Base-by-base conservation (phyloP, 1,140 invertebrate species). In the Plutomurus gul region DNA sequence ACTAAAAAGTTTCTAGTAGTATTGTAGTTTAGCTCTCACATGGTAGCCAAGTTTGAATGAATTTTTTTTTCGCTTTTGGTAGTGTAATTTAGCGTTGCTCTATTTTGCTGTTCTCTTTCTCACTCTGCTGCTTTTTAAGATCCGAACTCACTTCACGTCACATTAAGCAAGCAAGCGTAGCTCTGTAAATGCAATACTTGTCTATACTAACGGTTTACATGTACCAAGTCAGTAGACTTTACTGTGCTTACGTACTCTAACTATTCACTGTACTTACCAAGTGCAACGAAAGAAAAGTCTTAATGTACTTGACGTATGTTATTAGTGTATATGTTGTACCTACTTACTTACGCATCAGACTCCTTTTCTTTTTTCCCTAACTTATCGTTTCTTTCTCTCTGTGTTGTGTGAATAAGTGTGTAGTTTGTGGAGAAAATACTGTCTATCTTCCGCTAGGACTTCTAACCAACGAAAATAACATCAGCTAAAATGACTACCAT, bases 111-210 rank as follows among this genome's bases (percentile, higher is more conserved):
- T 65, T 65, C 56, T 65, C 25, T 65, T 33, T 65, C 30, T 65
- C 56, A 65, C 56, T 65, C 56, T 65, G 56, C 56, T 65, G 56
- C 56, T 65, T 65, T 60, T 65, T 65, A 65, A 65, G 56, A 33
- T 65, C 56, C 30, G 18, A 65, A 65, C 25, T 65, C 56, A 65
- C 56, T 65, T 65, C 56, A 65, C 56, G 56, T 65, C 56, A 65
- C 56, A 65, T 65, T 65, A 65, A 65, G 56, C 56, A 65, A 65
- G 56, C 25, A 65, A 65, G 27, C 56, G 56, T 65, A 65, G 56
- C 56, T 65, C 30, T 33, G 30, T 33, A 33, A 65, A 65, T 65
- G 56, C 56, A 65, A 65, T 65, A 65, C 27, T 65, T 65, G 56
- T 65, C 56, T 65, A 27, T 65, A 65, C 18, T 51, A 51, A 51